A percentile compares a stretch with the other conserved stretches of the same genome.
Conservation (phyloP, 2,797 vertebrate genomes). For the Buphagus erythrorhynchus region DNA sequence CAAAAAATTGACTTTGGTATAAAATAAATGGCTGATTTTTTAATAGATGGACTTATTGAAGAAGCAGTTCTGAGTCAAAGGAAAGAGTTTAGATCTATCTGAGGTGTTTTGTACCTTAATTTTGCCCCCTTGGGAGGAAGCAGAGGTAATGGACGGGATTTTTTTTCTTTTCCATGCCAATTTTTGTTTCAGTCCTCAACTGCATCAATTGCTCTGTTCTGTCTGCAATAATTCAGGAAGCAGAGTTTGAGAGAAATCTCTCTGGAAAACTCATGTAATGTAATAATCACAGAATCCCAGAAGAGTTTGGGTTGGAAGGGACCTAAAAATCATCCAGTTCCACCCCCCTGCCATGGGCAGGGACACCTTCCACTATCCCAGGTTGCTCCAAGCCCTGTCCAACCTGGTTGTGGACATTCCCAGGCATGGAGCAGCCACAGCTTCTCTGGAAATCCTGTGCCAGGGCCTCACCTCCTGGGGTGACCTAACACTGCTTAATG, state of each 20-base stretch:
- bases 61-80: not conserved
- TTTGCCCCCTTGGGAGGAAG: rapidly evolving
- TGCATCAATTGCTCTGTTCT: not conserved
- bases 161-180: rapidly evolving
- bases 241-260: not conserved
- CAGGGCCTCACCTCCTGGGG: not conserved
- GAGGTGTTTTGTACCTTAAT: not conserved
- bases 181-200: not conserved
- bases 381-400: rapidly evolving
- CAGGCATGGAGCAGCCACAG: not conserved
- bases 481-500: no score
- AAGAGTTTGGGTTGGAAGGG: rapidly evolving
- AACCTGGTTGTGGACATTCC: not conserved
- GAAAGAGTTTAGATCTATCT: not conserved
- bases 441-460: rapidly evolving
- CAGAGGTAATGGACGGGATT: no score
- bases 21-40: not conserved
- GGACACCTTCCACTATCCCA: no score
- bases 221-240: not conserved
- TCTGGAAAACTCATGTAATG: not conserved
- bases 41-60: not conserved
- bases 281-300: not conserved
- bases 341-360: rapidly evolving
- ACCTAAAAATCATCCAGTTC: not conserved
- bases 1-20: not conserved